Evolutionary conservation across 1,140 invertebrate genomes (phyloP).

Genomic region (Nymphalis io): DNA sequence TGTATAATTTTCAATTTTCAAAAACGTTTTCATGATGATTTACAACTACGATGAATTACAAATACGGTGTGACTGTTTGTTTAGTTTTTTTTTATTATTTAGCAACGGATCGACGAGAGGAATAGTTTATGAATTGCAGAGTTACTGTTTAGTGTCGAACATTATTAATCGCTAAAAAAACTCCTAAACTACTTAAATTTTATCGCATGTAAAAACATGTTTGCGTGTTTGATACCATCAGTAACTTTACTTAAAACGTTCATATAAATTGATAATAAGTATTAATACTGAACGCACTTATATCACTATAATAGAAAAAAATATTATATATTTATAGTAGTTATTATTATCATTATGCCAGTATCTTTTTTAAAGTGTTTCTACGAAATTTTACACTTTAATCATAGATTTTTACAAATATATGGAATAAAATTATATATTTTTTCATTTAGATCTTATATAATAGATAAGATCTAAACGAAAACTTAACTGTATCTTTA

Average conservation of each 20-base stretch:
- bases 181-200: not conserved
- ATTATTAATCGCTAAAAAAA: too few relatives aligned
- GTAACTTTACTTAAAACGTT: not conserved
- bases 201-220: not conserved
- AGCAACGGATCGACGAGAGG: too few relatives aligned
- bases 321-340: too few relatives aligned
- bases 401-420: not conserved
- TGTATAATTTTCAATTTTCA: too few relatives aligned
- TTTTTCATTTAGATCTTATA: too few relatives aligned
- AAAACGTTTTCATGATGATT: too few relatives aligned
- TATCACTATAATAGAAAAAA: not conserved
- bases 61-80: too few relatives aligned
- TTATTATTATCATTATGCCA: not conserved
- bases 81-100: too few relatives aligned
- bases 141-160: too few relatives aligned
- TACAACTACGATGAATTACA: too few relatives aligned
- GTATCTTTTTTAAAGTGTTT: not conserved
- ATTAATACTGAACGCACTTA: not conserved
- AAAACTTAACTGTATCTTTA: constrained; percentile 57
- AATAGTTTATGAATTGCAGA: too few relatives aligned
- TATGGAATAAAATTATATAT: too few relatives aligned
- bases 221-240: not conserved
- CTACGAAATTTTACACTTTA: not conserved
- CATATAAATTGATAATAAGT: not conserved
- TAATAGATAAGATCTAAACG: constrained; percentile 46